Base-by-base conservation (phyloP, 2,113 vertebrate genomes). In the Sisor rabdophorus region DNA sequence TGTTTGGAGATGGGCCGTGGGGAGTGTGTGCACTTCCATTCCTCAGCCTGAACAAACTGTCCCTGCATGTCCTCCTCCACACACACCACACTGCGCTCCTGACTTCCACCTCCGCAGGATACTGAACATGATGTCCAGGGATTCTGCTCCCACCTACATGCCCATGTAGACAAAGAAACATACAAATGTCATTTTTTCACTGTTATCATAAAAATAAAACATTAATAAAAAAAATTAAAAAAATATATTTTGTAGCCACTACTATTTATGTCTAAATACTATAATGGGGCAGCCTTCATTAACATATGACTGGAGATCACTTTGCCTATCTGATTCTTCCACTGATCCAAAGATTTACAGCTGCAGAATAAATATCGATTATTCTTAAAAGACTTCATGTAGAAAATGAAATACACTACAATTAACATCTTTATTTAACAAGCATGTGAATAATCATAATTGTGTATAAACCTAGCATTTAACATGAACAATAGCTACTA, bases 1-100 rank as follows among this genome's bases (percentile, higher is more conserved):
- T 97, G 94, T 85, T 91, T 89, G 52, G 91, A 85, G 77, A 88
- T 84, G 60, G 95, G 95, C 3, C 91, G 94, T 47, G 94, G 93
- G 0, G 94, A 93, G 55, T 98, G 96, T 87, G 93, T 93, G 89
- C 96, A 98, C 77, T 95, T 98, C 96, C 96, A 98, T 48, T 98
- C 95, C 12, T 97, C 95, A 32, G 94, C 95, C 58, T 93, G 94
- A 6, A 93, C 79, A 53, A 94, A 88, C 84, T 93, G 93, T 22
- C 94, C 94, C 0, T 93, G 93, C 79, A 93, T 86, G 59, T 95
- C 94, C 78, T 98, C 96, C 75, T 98, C 95, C 2, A 98, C 92
- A 22, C 96, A 98, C 64, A 93, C 88, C 65, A 96, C 93, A 53
- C 92, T 95, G 75, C 95, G 91, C 20, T 93, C 92, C 89, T 98